phyloP scores from a whole-genome alignment of 2,888 invertebrate genomes.

The Megalurothrips usitatus region DNA sequence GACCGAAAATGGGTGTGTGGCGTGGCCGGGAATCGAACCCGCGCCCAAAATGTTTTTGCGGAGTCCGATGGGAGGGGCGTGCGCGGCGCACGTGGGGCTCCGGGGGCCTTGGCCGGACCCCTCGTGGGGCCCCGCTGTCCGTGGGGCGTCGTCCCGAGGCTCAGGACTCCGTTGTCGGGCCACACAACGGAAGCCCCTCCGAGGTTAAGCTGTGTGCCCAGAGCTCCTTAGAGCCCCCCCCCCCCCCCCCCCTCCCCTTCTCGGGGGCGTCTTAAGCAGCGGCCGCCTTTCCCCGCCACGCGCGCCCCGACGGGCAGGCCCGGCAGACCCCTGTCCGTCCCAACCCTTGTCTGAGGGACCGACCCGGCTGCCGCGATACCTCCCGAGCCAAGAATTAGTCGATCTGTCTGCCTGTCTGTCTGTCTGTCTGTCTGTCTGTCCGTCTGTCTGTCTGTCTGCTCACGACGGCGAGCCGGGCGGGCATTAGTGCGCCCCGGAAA shows the following conservation, averaged over 20 bases:
- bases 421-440: background rate
- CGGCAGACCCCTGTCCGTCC: background rate
- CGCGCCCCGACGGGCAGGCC: background rate
- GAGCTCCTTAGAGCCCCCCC: conserved; percentile 13
- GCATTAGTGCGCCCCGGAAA: too few relatives aligned
- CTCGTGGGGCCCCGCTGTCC: background rate
- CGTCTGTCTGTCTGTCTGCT: background rate
- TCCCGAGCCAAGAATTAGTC: too few relatives aligned
- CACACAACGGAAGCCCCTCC: background rate
- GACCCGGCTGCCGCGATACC: background rate
- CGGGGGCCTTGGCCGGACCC: background rate
- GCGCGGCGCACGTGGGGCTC: background rate
- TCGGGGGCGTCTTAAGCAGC: background rate
- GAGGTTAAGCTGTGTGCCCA: conserved; percentile 25
- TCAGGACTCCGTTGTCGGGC: background rate
- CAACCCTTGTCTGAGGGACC: background rate
- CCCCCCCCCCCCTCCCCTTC: background rate
- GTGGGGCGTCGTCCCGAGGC: background rate
- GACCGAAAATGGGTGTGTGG: too few relatives aligned
- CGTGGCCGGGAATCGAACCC: too few relatives aligned
- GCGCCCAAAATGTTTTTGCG: background rate
- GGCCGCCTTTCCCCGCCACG: background rate
- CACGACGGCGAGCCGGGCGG: background rate
- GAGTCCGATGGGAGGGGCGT: background rate
- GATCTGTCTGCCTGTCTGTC: background rate